A percentile compares a stretch with the other conserved stretches of the same genome.
Evolutionary conservation across 2,888 invertebrate genomes (phyloP).

Genomic region (Miltochrista miniata): DNA sequence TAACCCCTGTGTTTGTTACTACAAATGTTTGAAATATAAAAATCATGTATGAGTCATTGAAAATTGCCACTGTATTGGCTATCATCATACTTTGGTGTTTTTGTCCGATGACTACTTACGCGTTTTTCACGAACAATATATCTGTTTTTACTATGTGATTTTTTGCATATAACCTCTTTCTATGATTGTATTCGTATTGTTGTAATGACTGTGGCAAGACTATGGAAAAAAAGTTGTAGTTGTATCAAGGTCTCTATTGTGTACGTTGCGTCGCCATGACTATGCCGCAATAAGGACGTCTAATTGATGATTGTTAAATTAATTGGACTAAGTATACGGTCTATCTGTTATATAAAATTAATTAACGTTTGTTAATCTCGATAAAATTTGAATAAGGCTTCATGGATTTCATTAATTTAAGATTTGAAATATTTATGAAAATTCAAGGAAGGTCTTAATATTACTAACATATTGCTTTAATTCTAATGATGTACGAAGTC

Average conservation of each 20-base stretch:
- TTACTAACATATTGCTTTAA: too few species aligned
- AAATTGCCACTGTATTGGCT: conserved; percentile 34
- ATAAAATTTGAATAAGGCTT: too few species aligned
- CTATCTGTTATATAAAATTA: too few species aligned
- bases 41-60: conserved; percentile 17
- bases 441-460: too few species aligned
- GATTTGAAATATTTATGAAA: too few species aligned
- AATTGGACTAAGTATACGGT: conserved; percentile 28
- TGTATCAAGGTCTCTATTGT: conserved; percentile 60
- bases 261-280: conserved; percentile 52
- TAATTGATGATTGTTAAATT: conserved; percentile 61
- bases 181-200: conserved; percentile 41
- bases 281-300: conserved; percentile 52
- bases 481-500: too few species aligned
- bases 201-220: conserved; percentile 19
- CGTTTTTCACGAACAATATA: conserved; percentile 15
- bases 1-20: too few species aligned
- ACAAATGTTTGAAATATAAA: too few species aligned
- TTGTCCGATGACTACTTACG: conserved; percentile 14
- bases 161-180: conserved; percentile 52
- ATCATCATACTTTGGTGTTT: conserved; percentile 49
- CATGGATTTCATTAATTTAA: too few species aligned
- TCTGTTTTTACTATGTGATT: conserved; percentile 8
- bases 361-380: too few species aligned
- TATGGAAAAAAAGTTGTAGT: conserved; percentile 19